A percentile compares a stretch with the other conserved stretches of the same genome.
phyloP scores from a whole-genome alignment of 2,888 invertebrate species.

The Drosophila robusta region DNA sequence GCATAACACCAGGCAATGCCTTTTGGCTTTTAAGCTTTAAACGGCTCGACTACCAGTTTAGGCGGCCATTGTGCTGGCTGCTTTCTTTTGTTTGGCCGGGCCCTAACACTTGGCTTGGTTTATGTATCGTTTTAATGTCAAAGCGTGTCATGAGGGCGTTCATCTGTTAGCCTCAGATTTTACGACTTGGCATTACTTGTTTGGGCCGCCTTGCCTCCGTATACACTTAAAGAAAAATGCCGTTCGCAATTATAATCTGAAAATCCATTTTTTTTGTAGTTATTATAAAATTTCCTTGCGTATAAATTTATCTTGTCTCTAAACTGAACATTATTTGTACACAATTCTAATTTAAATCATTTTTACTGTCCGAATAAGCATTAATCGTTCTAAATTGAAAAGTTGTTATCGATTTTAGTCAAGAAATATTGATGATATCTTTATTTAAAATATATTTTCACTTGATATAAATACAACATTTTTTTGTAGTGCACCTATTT shows the following conservation, averaged over 20 bases:
- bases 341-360: not conserved
- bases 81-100: conserved; percentile 17
- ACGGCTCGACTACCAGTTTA: conserved; percentile 28
- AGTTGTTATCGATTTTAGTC: too few relatives aligned
- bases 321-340: not conserved
- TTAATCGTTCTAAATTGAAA: too few relatives aligned
- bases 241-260: not conserved
- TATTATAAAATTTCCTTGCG: not conserved
- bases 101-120: conserved; percentile 37
- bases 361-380: too few relatives aligned
- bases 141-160: conserved; percentile 54
- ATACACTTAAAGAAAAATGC: not conserved
- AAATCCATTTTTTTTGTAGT: not conserved
- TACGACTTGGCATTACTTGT: conserved; percentile 36
- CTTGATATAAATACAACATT: too few relatives aligned
- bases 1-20: conserved; percentile 37
- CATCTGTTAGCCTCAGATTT: conserved; percentile 49
- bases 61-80: conserved; percentile 15
- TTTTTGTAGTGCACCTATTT: not conserved
- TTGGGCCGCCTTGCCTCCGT: conserved; percentile 8
- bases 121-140: conserved; percentile 67
- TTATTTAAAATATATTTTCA: too few relatives aligned
- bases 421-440: too few relatives aligned
- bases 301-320: not conserved
- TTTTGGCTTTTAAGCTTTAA: conserved; percentile 39